Base-by-base conservation (phyloP, 53 echinoderm and acorn worm species). In the Arbacia lixula region DNA sequence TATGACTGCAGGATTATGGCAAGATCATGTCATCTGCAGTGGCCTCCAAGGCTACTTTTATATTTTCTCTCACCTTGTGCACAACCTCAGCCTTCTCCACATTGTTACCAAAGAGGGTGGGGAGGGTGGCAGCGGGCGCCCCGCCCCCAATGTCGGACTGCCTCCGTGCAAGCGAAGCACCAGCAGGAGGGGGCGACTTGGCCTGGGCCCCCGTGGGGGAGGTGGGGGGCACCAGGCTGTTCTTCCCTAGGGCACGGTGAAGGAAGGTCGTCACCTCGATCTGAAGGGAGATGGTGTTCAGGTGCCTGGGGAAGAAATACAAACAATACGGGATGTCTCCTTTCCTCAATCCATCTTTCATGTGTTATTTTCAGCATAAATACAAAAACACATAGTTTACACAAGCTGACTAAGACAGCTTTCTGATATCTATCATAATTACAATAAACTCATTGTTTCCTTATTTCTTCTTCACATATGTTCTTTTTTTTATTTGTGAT, bases 211-310 rank as follows among this genome's bases (percentile, higher is more conserved):
- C 21, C 16, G 86, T 39, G 30, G 71, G 74, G 40, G 86, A 36
- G 25, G 83, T 72, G 32, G 30, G 72, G 8, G 72, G 56, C 28
- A 81, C 64, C 5, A 32, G 53, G 14, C 83, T 82, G 60, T 90
- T 82, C 83, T 84, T 93, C 17, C 84, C 85, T 10, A 62, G 34
- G 34, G 81, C 85, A 28, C 90, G 88, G 46, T 97, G 94, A 4
- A 97, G 86, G 66, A 88, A 92, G 72, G 92, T 97, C 49, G 98
- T 97, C 27, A 97, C 98, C 57, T 97, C 94, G 50, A 94, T 94
- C 84, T 97, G 98, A 16, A 92, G 86, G 34, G 82, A 80, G 53
- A 97, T 92, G 19, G 98, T 97, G 78, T 94, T 97, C 75, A 94
- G 86, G 73, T 97, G 98, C 81, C 98, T 97, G 88, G n/a, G n/a